Evolutionary conservation across 2,113 vertebrate genomes (phyloP), one percentile per base, ranked within the genome.

Genomic region (Probosciger aterrimus): DNA sequence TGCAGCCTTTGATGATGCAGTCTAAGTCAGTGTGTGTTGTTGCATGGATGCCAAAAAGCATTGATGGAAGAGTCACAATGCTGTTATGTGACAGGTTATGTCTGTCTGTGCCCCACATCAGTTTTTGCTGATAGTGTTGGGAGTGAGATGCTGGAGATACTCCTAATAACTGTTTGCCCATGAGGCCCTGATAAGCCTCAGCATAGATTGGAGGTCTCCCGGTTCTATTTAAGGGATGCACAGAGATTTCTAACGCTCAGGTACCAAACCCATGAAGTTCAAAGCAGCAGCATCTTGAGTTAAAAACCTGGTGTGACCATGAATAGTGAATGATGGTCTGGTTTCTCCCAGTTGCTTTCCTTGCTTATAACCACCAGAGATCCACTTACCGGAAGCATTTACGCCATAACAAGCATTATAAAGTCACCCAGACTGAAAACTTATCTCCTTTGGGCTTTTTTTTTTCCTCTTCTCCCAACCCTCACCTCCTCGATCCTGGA

Each of bases 301-400:
- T 74, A 62, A 78, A 87, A 88, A 49, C 1, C 1, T 22, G 7
- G 43, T 50, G 35, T 67, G 46, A 12, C 46, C 10, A 6, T 19
- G 46, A 43, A 37, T 19, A 27, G 30, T 14, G 39, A 55, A 53
- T 10, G 50, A 60, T 1, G 1, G 18, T 73, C n/a, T 5, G 2
- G 16, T 74, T 68, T 65, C 23, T 76, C 14, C 13, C 11, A 37
- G 1, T 55, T 78, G 50, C 64, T 77, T 22, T 63, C 24, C 33
- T 49, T 83, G 20, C 12, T 53, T 83, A 17, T 39, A 70, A 69
- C 7, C 9, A 19, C 35, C 11, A 33, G 69, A 78, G 46, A 55
- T 80, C 64, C 74, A 47, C 8, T 71, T 86, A 90, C 55, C 55
- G 86, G 68, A 88, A 93, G 39, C 20, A 78, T 78, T 75, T 80